Conservation (phyloP, 2,113 vertebrate genomes). For the Amphiprion ocellaris region DNA sequence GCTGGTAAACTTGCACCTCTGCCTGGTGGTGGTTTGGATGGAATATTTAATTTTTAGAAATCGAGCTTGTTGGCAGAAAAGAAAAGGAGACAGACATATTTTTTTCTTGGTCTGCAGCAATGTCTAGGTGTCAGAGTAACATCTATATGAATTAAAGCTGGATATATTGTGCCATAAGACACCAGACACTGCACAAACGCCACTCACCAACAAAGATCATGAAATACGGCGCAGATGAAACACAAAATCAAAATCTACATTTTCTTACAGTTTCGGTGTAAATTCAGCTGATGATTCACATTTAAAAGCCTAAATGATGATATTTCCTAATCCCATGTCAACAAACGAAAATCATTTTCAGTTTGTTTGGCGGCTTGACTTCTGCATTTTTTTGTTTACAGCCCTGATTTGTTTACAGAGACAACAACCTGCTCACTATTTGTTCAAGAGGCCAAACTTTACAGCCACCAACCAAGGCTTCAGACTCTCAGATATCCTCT, state of each 20-base stretch:
- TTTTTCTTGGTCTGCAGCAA: neutral
- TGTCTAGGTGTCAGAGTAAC: too few relatives aligned
- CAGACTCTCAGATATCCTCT: neutral
- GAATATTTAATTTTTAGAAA: neutral
- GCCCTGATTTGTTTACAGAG: constrained; percentile 12
- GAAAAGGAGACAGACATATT: neutral
- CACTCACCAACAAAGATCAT: neutral
- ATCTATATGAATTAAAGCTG: too few relatives aligned
- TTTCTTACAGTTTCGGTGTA: too few relatives aligned
- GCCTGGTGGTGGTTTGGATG: neutral
- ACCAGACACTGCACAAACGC: neutral
- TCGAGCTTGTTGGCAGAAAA: neutral
- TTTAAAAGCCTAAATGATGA: too few relatives aligned
- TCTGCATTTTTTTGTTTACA: neutral
- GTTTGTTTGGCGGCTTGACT: neutral
- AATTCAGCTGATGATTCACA: too few relatives aligned
- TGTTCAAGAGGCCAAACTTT: neutral
- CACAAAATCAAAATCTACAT: too few relatives aligned
- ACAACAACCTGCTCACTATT: constrained; percentile 3
- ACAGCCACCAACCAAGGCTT: neutral
- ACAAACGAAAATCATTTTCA: too few relatives aligned
- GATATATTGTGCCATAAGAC: too few relatives aligned
- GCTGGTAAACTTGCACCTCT: neutral
- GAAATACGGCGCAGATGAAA: neutral
- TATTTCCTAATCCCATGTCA: too few relatives aligned